Evolutionary conservation across 2,797 vertebrate species (phyloP), one percentile per base, ranked within the genome.

Genomic region (Notolepis coatsorum): DNA sequence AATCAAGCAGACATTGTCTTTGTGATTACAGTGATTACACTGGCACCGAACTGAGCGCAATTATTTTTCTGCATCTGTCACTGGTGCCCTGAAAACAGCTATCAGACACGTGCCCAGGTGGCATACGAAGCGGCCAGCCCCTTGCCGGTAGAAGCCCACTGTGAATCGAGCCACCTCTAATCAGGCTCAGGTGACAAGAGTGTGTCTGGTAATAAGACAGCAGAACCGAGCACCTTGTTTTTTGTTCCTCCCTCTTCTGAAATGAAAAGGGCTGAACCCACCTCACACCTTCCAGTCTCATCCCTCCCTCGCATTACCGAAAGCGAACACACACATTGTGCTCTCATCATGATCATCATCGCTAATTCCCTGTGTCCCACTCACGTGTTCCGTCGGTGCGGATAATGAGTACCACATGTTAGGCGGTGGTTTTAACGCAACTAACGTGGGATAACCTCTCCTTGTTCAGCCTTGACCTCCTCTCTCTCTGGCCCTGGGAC

Each of bases 321-420:
- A 51, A 74, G 61, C 46, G n/a, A 73, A 59, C 15, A 18, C 35
- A 27, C 1, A 3, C 15, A 49, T 59, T 57, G 58, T 74, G 42
- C 58, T 31, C 20, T 20, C 20, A 54, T 84, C 69, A 83, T 73
- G 59, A 48, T 60, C 25, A 42, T 37, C 35, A 5, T n/a, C 35
- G 35, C 35, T 4, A 10, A 37, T 37, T 37, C 15, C 35, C 35
- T n/a, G 10, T 4, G 12, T n/a, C 35, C 1, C n/a, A 52, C 56
- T 79, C 80, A 75, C 54, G 2, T 84, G 68, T 67, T 63, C 52
- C 33, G 28, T 57, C 59, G 41, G 38, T 68, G 48, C 30, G 53
- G 47, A 57, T 81, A 76, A 89, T 64, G 68, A 66, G 35, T 33
- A 85, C 65, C 86, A 87, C 27, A 57, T 89, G 84, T 86, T 77